Conservation (phyloP, 1,140 invertebrate genomes). For the Tetragnatha versicolor region DNA sequence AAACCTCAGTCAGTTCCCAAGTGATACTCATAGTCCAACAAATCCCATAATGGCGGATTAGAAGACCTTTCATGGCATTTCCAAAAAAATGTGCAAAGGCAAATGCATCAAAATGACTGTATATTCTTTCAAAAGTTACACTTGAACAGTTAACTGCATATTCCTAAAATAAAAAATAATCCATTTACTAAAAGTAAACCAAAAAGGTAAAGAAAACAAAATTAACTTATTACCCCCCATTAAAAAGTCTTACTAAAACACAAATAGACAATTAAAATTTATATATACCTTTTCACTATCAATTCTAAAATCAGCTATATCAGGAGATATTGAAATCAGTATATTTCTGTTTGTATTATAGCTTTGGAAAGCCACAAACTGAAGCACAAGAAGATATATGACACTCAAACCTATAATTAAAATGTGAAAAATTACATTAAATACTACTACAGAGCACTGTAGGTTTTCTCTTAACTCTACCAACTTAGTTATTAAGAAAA, state of each 20-base stretch:
- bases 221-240: too few relatives aligned
- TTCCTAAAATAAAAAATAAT: slow-evolving; percentile 73
- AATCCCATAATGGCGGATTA: slow-evolving; percentile 95
- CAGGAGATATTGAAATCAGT: slow-evolving; percentile 92
- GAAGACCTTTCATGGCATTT: slow-evolving; percentile 95
- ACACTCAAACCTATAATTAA: slow-evolving; percentile 81
- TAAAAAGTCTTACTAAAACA: too few relatives aligned
- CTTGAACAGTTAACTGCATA: slow-evolving; percentile 98
- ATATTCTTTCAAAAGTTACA: slow-evolving; percentile 84
- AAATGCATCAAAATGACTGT: slow-evolving; percentile 94
- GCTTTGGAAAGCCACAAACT: slow-evolving; percentile 87
- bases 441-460: too few relatives aligned
- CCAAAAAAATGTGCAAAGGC: slow-evolving; percentile 96
- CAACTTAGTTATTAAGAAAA: too few relatives aligned
- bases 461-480: too few relatives aligned
- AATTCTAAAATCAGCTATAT: slow-evolving; percentile 82
- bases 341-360: slow-evolving; percentile 88
- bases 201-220: too few relatives aligned
- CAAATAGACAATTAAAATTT: background rate
- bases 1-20: slow-evolving; percentile 97
- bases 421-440: background rate
- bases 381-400: slow-evolving; percentile 85
- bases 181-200: too few relatives aligned
- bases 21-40: slow-evolving; percentile 97
- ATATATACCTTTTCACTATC: slow-evolving; percentile 85